A percentile compares a stretch with the other conserved stretches of the same genome.
Evolutionary conservation across 2,888 invertebrate genomes (phyloP).

Genomic region (Troides helena): DNA sequence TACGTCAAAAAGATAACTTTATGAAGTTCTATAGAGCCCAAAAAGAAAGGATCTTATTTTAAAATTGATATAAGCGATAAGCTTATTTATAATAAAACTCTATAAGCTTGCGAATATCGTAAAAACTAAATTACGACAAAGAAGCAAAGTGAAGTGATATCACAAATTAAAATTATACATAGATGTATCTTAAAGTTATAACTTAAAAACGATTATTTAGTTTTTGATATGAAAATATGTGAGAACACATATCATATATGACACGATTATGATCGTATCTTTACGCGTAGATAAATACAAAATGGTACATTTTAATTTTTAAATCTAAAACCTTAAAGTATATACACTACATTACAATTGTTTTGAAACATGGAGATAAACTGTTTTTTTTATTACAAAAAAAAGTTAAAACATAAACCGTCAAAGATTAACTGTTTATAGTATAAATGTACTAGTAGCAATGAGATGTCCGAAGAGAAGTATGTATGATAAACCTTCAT

Average conservation of each 20-base stretch:
- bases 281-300: constrained; percentile 26
- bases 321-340: constrained; percentile 9
- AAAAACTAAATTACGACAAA: constrained; percentile 8
- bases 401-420: constrained; percentile 1
- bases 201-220: neutral
- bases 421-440: constrained; percentile 13
- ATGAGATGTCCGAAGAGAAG: constrained; percentile 6
- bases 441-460: constrained; percentile 3
- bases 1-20: too few relatives aligned
- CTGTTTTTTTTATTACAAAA: constrained; percentile 14
- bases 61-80: too few relatives aligned
- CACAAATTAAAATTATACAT: constrained; percentile 45
- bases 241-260: neutral
- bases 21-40: too few relatives aligned
- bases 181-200: too few relatives aligned
- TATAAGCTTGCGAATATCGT: constrained; percentile 6
- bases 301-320: constrained; percentile 26
- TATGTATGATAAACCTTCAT: constrained; percentile 1
- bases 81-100: neutral
- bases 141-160: constrained; percentile 58
- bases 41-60: too few relatives aligned
- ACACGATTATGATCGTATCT: neutral
- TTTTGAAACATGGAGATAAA: neutral
- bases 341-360: neutral
- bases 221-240: neutral